phyloP scores from a whole-genome alignment of 2,797 vertebrate species.

The Potorous gilbertii region DNA sequence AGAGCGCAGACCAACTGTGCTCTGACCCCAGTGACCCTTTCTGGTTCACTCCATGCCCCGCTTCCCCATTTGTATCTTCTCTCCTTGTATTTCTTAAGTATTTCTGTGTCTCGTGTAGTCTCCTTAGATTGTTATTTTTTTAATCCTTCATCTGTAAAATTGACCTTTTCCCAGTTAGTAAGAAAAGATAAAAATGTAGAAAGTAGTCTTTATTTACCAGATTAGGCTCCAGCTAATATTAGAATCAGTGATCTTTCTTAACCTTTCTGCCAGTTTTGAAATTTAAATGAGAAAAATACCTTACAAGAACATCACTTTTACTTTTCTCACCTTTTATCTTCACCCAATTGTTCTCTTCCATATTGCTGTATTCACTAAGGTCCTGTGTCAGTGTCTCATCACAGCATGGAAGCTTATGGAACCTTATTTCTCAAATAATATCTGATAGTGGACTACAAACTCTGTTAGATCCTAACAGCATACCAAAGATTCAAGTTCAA shows the following conservation, averaged over 20 bases:
- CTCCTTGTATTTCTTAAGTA: background rate
- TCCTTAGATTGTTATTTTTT: background rate
- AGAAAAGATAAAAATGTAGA: background rate
- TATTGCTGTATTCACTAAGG: background rate
- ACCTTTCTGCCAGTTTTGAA: background rate
- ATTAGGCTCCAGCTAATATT: background rate
- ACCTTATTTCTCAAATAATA: background rate
- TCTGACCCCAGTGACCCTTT: background rate
- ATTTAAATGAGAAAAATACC: background rate
- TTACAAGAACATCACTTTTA: background rate
- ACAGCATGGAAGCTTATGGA: background rate
- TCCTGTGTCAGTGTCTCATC: background rate
- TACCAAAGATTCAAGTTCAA: background rate
- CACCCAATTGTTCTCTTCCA: background rate
- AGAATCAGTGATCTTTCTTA: background rate
- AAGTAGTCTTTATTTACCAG: background rate
- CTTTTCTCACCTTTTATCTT: background rate
- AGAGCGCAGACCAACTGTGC: background rate
- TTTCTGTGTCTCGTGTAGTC: background rate
- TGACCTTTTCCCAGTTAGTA: background rate
- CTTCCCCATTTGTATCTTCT: background rate
- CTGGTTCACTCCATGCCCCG: background rate
- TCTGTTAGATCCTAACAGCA: background rate
- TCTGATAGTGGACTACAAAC: background rate
- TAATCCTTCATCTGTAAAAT: background rate